A percentile compares a stretch with the other conserved stretches of the same genome.
Evolutionary conservation across 2,888 invertebrate species (phyloP).

Genomic region (Leucoptera coffeella): DNA sequence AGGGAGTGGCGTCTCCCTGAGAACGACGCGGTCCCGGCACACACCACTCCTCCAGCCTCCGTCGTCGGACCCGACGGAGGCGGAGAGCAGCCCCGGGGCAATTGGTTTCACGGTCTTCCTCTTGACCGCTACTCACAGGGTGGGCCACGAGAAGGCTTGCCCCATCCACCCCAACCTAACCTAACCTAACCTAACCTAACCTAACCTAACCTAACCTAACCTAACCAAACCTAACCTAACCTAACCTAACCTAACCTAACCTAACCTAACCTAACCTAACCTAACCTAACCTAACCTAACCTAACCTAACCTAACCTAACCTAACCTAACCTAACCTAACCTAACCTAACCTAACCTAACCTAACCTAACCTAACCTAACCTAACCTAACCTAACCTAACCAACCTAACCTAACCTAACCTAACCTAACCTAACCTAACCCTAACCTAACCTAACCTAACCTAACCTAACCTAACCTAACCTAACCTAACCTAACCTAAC

Average conservation of each 20-base stretch:
- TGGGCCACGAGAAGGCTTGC: too few relatives aligned
- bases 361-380: slow-evolving; percentile 8
- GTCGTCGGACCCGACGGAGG: too few relatives aligned
- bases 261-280: slow-evolving; percentile 7
- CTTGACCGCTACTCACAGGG: too few relatives aligned
- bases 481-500: too few relatives aligned
- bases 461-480: slow-evolving; percentile 7
- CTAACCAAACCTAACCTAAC: slow-evolving; percentile 7
- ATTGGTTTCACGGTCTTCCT: too few relatives aligned
- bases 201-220: slow-evolving; percentile 6
- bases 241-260: slow-evolving; percentile 7
- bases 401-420: slow-evolving; percentile 7
- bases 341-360: slow-evolving; percentile 7
- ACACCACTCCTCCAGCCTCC: too few relatives aligned
- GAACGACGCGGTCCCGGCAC: too few relatives aligned
- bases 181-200: slow-evolving; percentile 5
- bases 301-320: slow-evolving; percentile 6
- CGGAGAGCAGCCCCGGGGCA: too few relatives aligned
- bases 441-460: too few relatives aligned
- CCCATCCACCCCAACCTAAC: too few relatives aligned
- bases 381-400: too few relatives aligned
- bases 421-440: slow-evolving; percentile 7
- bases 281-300: slow-evolving; percentile 7
- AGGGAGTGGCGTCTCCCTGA: too few relatives aligned
- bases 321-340: slow-evolving; percentile 6